Evolutionary conservation across 2,797 vertebrate species (phyloP), one percentile per base, ranked within the genome.

Genomic region (Babyrousa celebensis): DNA sequence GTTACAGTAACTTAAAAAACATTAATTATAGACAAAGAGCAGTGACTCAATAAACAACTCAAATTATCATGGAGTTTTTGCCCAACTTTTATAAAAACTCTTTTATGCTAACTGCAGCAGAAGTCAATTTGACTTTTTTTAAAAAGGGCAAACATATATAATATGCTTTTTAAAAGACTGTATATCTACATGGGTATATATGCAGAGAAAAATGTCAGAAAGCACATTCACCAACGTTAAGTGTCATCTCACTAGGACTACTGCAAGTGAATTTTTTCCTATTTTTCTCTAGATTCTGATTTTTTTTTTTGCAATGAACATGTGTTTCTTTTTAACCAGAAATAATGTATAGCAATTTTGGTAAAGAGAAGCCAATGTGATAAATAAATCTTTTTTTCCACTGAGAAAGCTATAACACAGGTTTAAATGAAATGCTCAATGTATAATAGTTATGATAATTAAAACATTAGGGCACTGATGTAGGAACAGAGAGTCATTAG

Each of bases 261-360:
- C 1, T 58, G 2, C 27, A 83, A 21, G 32, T 23, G 48, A 56
- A 52, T 70, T 85, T 78, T 77, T 90, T 70, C 21, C 21, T 14
- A 3, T 10, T 68, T 80, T 80, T 48, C 67, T 63, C 43, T 48
- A 75, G 29, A 93, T 32, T 80, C 14, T 67, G 2, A 11, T 79
- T 43, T 27, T 40, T 67, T 36, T 52, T 86, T 82, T 82, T 20
- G 18, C 36, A 85, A 94, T 70, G 15, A 89, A 40, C 23, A 78
- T 65, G 15, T 43, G 85, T 78, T 86, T 91, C 36, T 93, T 97
- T 95, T 96, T 74, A 89, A 79, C 5, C 29, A 82, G 70, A 77
- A 93, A 60, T 11, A 92, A 71, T n/a, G 85, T 11, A 85, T 4
- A 94, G 74, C 11, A 29, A 63, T 72, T 82, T 15, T 82, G 77